Evolutionary conservation across 2,888 invertebrate species (phyloP), one percentile per base, ranked within the genome.

Genomic region (Drosophila recens): DNA sequence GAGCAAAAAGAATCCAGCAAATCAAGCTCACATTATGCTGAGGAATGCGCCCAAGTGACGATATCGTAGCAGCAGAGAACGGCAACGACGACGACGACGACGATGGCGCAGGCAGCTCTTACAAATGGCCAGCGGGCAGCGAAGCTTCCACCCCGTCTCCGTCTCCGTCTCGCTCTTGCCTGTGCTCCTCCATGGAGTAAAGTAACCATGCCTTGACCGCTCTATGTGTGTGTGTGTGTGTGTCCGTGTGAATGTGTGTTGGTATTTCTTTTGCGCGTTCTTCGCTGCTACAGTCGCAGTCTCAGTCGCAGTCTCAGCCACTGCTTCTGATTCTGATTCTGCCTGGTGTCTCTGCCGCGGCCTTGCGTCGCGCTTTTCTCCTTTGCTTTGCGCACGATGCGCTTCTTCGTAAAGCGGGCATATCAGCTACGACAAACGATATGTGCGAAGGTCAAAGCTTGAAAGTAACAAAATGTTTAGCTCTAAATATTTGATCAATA

Each of bases 11-110:
- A 90, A 90, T 90, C 87, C 90, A 91, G 90, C 91, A 90, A 91
- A 90, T 90, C 91, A 91, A 91, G 91, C 90, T 90, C 90, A 90
- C 86, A 91, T 91, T 90, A 89, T 90, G 89, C 87, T 87, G 74
- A 88, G 91, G 90, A 90, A 90, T 90, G 91, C 90, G 90, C 91
- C 91, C 91, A 90, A 90, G 90, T 90, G 90, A 90, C 90, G 90
- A 90, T 90, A 89, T 90, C 87, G 90, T 91, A 87, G 91, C 90
- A 90, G 87, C 82, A 88, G 82, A 64, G 86, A 72, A 74, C 66
- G 59, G 36, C 59, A 43, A 43, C 57, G 82, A 30, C 27, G 6
- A n/a, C n/a, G n/a, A n/a, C n/a, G n/a, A n/a, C 27, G 27, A 27
- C 27, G 6, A 43, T 53, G 42, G 58, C 72, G 82, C 67, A 68